A percentile compares a stretch with the other conserved stretches of the same genome.
Evolutionary conservation across 2,113 vertebrate genomes (phyloP).

Genomic region (Puntigrus tetrazona): DNA sequence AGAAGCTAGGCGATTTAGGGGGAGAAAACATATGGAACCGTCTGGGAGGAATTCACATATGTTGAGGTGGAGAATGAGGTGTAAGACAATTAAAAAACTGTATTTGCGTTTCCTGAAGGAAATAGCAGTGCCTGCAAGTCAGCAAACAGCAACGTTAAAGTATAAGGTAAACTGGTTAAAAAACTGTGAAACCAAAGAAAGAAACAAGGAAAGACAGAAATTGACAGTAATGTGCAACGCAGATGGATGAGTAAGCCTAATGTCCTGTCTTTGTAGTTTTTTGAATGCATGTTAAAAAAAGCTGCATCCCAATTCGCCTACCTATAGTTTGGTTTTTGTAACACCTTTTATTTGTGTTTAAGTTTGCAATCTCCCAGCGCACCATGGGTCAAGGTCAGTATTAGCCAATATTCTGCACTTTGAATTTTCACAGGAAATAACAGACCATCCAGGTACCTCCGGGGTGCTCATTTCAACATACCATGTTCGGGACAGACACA

Average conservation of each 20-base stretch:
- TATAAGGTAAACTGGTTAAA: not conserved
- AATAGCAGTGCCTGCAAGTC: not conserved
- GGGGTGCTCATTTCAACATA: too few species aligned
- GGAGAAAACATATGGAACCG: not conserved
- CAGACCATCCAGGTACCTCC: too few species aligned
- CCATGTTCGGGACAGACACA: too few species aligned
- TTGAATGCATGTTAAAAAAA: not conserved
- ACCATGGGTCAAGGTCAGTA: too few species aligned
- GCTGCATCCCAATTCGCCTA: not conserved
- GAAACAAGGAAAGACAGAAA: not conserved
- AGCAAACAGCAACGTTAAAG: not conserved
- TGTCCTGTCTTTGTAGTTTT: not conserved
- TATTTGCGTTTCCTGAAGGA: constrained; percentile 17
- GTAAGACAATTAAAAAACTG: not conserved
- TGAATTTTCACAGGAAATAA: too few species aligned
- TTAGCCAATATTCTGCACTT: too few species aligned
- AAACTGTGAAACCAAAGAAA: not conserved
- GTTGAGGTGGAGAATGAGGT: not conserved
- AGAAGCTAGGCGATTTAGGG: not conserved
- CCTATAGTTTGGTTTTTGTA: not conserved
- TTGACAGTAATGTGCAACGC: not conserved
- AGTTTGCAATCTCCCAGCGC: too few species aligned
- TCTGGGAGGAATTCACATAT: not conserved
- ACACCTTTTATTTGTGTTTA: too few species aligned
- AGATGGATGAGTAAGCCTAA: not conserved